A percentile compares a stretch with the other conserved stretches of the same genome.
Conservation (phyloP, 2,888 invertebrate species). For the Drosophila subquinaria region DNA sequence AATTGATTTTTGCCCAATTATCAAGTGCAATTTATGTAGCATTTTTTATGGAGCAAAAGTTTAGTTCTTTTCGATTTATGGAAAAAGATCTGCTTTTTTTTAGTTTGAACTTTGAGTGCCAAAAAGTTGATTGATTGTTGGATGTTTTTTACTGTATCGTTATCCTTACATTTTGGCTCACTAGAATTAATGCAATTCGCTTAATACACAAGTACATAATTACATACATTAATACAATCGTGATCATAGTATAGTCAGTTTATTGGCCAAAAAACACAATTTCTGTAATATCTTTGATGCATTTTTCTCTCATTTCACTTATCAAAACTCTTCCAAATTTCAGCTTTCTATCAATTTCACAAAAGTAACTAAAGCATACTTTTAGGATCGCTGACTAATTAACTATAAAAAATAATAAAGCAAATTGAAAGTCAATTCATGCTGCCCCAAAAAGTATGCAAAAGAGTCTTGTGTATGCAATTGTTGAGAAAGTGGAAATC, state of each 20-base stretch:
- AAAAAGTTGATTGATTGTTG: constrained; percentile 17
- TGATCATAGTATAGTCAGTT: constrained; percentile 71
- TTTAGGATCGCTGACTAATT: not conserved
- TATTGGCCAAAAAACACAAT: constrained; percentile 65
- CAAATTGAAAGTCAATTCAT: not conserved
- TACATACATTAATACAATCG: constrained; percentile 75
- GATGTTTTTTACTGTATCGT: constrained; percentile 15
- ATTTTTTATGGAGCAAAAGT: not conserved
- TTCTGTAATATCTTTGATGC: constrained; percentile 26
- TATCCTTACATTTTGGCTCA: constrained; percentile 46
- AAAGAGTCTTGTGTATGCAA: not conserved
- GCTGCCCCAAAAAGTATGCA: not conserved
- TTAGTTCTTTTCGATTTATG: not conserved
- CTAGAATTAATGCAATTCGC: constrained; percentile 69
- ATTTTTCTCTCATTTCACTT: not conserved
- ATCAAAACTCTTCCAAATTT: not conserved
- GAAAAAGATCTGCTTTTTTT: constrained; percentile 18
- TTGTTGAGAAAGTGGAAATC: not conserved
- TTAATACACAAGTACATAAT: constrained; percentile 68
- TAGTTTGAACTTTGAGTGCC: constrained; percentile 37
- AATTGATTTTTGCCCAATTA: not conserved
- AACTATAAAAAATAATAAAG: not conserved
- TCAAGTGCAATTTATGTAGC: not conserved
- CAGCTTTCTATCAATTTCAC: not conserved
- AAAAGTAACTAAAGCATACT: not conserved